Evolutionary conservation across 2,113 vertebrate species (phyloP), one percentile per base, ranked within the genome.

Genomic region (Alaudala cheleensis): DNA sequence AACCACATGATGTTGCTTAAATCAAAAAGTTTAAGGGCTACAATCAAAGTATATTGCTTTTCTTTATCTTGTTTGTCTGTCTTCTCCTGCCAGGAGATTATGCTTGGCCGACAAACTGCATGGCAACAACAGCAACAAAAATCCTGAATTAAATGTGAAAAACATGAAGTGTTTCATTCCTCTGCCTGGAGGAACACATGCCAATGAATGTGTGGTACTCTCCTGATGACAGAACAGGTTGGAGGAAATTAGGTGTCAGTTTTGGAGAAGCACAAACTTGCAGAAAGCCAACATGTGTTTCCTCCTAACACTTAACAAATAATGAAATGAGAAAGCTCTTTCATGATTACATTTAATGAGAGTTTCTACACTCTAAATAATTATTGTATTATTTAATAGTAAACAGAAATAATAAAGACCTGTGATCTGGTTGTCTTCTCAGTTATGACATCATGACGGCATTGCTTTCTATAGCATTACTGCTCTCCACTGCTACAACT

Each of bases 11-110:
- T 94, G 64, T 72, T 64, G 40, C 37, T 45, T 76, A 89, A 94
- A 88, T 74, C 66, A 81, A 91, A 93, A 95, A 92, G 86, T 96
- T 96, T 84, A 96, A 96, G 29, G 65, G 50, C 79, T 95, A 86
- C n/a, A 34, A 44, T 70, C 60, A 93, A 96, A 96, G 89, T 61
- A 60, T 92, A 61, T 79, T 87, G 54, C 45, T 87, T 81, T 47
- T 96, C 79, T 90, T 97, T 94, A 69, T 90, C 93, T 96, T 93
- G 78, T 90, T 95, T 88, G 12, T 54, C 54, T 72, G 24, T 60
- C 44, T 71, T 40, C 79, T 93, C 56, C 77, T 89, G 69, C 50
- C 94, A 95, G 74, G 49, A 85, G 77, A 89, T 95, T 91, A 65
- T 72, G 86, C 56, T 86, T 88, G 89, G 84, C 82, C 17, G 31